Percentiles rank a stretch among this genome's conserved stretches.
phyloP scores from a whole-genome alignment of 2,888 invertebrate species.

The Ditylenchus weischeri region DNA sequence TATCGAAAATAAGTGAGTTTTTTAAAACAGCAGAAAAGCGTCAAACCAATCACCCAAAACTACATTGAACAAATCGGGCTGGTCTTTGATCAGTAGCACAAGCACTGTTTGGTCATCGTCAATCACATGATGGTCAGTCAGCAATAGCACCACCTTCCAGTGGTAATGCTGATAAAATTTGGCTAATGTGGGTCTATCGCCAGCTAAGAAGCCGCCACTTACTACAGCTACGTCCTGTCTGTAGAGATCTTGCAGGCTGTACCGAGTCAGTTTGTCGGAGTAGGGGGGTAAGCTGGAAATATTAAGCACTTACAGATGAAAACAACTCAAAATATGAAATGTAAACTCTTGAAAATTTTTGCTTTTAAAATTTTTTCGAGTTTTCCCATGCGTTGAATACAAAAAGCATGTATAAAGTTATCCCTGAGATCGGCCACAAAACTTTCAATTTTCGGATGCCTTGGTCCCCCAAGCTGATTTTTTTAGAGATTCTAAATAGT shows the following conservation, averaged over 20 bases:
- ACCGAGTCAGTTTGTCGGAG: constrained; percentile 30
- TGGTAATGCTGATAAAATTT: constrained; percentile 38
- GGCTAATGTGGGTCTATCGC: constrained; percentile 23
- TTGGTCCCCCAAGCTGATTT: too few species aligned
- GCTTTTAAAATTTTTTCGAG: too few species aligned
- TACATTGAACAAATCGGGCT: constrained; percentile 56
- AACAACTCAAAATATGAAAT: too few species aligned
- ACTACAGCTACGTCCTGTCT: constrained; percentile 43
- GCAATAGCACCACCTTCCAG: constrained; percentile 33
- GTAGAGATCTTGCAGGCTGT: constrained; percentile 51
- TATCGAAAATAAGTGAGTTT: too few species aligned
- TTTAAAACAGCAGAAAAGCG: constrained; percentile 53
- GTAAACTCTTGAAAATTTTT: not conserved
- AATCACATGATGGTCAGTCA: constrained; percentile 36
- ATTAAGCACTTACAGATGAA: too few species aligned
- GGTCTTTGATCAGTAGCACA: constrained; percentile 53
- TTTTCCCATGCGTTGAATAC: too few species aligned
- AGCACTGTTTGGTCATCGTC: constrained; percentile 60
- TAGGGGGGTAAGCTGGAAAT: constrained; percentile 20
- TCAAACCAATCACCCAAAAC: constrained; percentile 59
- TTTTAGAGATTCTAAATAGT: too few species aligned
- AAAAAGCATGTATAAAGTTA: too few species aligned
- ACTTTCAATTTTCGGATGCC: too few species aligned
- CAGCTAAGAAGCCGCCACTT: constrained; percentile 34
- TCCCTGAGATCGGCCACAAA: too few species aligned